These are phyloP conservation scores for Drosophila rhopaloa DNA, from an alignment of 1,140 invertebrate genomes.

Conservation along the genomic window DNA sequence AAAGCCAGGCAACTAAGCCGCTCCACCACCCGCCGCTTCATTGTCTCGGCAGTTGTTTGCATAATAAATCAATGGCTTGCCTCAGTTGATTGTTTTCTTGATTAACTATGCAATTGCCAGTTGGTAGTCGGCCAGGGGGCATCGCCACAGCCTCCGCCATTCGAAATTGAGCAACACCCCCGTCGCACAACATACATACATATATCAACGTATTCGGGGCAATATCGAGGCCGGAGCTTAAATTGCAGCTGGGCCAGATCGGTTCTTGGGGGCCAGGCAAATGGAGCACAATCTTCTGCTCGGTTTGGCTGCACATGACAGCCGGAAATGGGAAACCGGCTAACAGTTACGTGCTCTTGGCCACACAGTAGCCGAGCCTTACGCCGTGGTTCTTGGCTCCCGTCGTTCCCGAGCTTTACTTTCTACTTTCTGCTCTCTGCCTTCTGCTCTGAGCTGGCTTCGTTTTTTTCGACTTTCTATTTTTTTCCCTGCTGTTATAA, in stretches of 20 bases:
- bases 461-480: slow-evolving; percentile 30
- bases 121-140: slow-evolving; percentile 6
- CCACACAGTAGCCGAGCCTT: slow-evolving; percentile 60
- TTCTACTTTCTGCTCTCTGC: slow-evolving; percentile 21
- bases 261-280: slow-evolving; percentile 38
- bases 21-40: background rate
- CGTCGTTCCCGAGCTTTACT: background rate
- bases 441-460: slow-evolving; percentile 24
- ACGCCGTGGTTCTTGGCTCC: slow-evolving; percentile 2
- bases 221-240: slow-evolving; percentile 49
- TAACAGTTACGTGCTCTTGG: slow-evolving; percentile 76
- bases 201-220: slow-evolving; percentile 17
- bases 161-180: slow-evolving; percentile 45
- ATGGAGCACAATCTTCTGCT: slow-evolving; percentile 73
- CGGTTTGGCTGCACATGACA: slow-evolving; percentile 79
- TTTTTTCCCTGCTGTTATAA: slow-evolving; percentile 66
- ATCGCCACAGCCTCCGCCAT: slow-evolving; percentile 9
- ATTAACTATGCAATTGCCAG: slow-evolving; percentile 65
- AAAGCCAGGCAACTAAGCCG: slow-evolving; percentile 57
- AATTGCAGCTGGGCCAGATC: slow-evolving; percentile 39
- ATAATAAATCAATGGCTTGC: slow-evolving; percentile 74
- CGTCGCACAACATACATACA: background rate
- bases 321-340: slow-evolving; percentile 76
- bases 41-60: slow-evolving; percentile 53
- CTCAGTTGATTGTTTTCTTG: slow-evolving; percentile 67